phyloP scores from a whole-genome alignment of 2,888 invertebrate genomes.

The Tortrix viridana region DNA sequence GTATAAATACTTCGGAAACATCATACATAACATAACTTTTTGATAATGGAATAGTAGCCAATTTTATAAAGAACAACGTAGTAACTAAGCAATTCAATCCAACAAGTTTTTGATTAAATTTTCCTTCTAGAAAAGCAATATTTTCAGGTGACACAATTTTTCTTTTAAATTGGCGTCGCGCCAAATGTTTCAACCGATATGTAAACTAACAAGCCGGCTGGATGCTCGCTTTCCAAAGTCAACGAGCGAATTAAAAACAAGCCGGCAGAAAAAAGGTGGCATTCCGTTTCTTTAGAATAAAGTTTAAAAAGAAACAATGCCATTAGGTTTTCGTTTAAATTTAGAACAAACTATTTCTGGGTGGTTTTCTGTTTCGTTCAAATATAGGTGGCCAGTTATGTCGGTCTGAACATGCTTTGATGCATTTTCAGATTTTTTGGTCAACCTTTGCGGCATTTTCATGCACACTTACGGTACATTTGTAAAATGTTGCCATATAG shows the following conservation, averaged over 20 bases:
- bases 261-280: slow-evolving; percentile 15
- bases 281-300: background rate
- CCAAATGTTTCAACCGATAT: slow-evolving; percentile 13
- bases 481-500: no score
- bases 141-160: slow-evolving; percentile 4
- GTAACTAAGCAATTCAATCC: background rate
- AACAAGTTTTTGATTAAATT: slow-evolving; percentile 6
- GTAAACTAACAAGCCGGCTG: slow-evolving; percentile 16
- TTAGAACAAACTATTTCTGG: no score
- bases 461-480: no score
- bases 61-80: background rate
- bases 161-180: slow-evolving; percentile 1
- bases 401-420: no score
- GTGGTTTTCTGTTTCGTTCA: no score
- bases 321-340: no score
- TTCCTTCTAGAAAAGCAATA: slow-evolving; percentile 2
- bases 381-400: no score
- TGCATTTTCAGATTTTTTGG: no score
- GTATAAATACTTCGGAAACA: background rate
- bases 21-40: no score
- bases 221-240: slow-evolving; percentile 13
- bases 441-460: no score
- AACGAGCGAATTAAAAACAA: slow-evolving; percentile 18
- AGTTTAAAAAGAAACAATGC: no score
- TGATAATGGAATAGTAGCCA: background rate